Evolutionary conservation across 2,113 vertebrate genomes (phyloP), one percentile per base, ranked within the genome.

Genomic region (Natator depressus): DNA sequence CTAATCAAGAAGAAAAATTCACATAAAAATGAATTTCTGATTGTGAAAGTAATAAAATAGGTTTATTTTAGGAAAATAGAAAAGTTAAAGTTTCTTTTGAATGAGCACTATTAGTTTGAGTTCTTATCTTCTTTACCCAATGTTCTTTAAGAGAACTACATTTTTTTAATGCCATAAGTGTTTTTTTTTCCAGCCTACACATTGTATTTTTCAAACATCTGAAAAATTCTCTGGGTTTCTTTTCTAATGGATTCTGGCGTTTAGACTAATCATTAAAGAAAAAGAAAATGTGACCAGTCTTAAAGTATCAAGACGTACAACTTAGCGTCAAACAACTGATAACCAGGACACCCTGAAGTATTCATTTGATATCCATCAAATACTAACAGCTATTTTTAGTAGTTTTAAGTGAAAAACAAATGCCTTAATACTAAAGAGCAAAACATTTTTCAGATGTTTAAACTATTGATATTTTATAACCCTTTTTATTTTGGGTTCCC

Each of bases 401-500:
- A 84, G 5, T 24, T 91, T 87, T 38, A 82, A 87, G 31, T 89
- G 42, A 87, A 89, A 92, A 95, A 89, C 29, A 38, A 95, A 91
- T 89, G 86, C 57, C 79, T 83, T 65, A 51, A 31, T 1, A 2
- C 27, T 91, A 93, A 91, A 38, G 83, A 86, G 83, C 53, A 87
- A 84, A 95, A 94, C 53, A 89, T 76, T 94, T 53, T 78, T 94
- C 82, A 96, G 93, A 89, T 87, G 89, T 90, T 91, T 88, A 92
- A 96, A 91, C 81, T 96, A 14, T 0, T 85, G 24, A 84, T 93
- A 79, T 55, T 97, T 97, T 95, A 94, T 89, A 95, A 87, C 5
- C 2, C 17, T 80, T 96, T 96, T 97, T 89, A 88, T 81, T 97
- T 95, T 94, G 27, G 29, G n/a, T 96, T 96, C 51, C 69, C 82